These are phyloP conservation scores for Phrynocephalus forsythii DNA, from an alignment of 2,797 vertebrate species.

Conservation along the genomic window DNA sequence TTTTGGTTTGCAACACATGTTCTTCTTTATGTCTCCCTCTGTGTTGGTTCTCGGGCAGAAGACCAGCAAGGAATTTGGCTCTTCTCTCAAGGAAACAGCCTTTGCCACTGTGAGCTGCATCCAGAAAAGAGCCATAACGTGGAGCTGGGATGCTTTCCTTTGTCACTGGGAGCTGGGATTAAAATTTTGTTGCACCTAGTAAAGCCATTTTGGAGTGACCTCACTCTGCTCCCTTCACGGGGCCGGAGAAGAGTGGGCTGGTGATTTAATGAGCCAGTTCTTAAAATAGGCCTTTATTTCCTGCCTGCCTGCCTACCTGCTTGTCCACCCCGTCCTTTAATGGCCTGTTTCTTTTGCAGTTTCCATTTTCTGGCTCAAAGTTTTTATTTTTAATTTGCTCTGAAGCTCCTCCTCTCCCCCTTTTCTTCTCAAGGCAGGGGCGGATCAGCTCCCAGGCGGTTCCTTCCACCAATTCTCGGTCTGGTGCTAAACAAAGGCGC, in stretches of 20 bases:
- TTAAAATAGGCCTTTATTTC: not conserved
- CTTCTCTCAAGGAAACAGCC: not conserved
- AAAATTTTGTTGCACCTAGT: not conserved
- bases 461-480: too few species aligned
- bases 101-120: not conserved
- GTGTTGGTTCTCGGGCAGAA: not conserved
- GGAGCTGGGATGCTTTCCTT: too few species aligned
- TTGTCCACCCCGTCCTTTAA: not conserved
- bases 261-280: not conserved
- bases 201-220: not conserved
- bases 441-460: too few species aligned
- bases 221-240: not conserved
- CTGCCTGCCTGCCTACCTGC: too few species aligned
- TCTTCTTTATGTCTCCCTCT: not conserved
- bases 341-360: not conserved
- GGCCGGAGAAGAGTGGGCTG: not conserved
- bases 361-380: not conserved
- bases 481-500: too few species aligned
- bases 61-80: not conserved
- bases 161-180: not conserved
- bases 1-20: not conserved
- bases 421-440: too few species aligned
- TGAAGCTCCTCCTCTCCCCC: too few species aligned
- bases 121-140: not conserved
- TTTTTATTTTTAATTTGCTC: not conserved